Base-by-base conservation (phyloP, 1,140 invertebrate genomes). In the Drosophila repleta region DNA sequence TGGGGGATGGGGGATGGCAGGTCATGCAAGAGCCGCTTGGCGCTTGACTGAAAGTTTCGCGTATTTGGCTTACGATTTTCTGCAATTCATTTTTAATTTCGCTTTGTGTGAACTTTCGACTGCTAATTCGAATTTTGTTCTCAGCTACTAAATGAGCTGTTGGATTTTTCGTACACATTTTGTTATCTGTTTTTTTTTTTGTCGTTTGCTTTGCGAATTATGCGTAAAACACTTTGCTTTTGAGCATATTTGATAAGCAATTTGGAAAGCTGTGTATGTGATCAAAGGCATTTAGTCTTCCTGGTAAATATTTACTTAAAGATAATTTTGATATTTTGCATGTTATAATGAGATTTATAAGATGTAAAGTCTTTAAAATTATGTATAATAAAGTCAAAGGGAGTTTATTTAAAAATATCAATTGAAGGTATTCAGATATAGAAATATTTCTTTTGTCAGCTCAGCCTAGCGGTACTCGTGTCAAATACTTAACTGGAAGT, bases 1-100 rank as follows among this genome's bases (percentile, higher is more conserved):
- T 4, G 32, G 11, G 3, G 4, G 29, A 2, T 1, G 39, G 1
- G 15, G 17, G 3, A 24, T 8, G 11, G 29, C 1, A 11, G 29
- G 29, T 11, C 8, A 13, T 17, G 1, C 13, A 7, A 49, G 45
- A 4, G 29, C 13, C 2, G 5, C 13, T 48, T 17, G 57, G 17
- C 26, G 4, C 35, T 32, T 65, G 20, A 18, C 29, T 24, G 35
- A 39, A 55, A 41, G 35, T 55, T 61, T 48, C 55, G 56, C 13
- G 39, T 55, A 65, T 74, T 70, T 74, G 55, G 57, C 45, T 43
- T 71, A 61, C 48, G 56, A 48, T 62, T 74, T 72, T 74, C 53
- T 76, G 81, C 76, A 76, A 77, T 74, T 74, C 74, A 56, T 67
- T 80, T 73, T 85, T 85, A 85, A 80, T 84, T 76, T 63, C 41